Conservation (phyloP, 2,113 vertebrate species). For the Paradoxurus hermaphroditus region DNA sequence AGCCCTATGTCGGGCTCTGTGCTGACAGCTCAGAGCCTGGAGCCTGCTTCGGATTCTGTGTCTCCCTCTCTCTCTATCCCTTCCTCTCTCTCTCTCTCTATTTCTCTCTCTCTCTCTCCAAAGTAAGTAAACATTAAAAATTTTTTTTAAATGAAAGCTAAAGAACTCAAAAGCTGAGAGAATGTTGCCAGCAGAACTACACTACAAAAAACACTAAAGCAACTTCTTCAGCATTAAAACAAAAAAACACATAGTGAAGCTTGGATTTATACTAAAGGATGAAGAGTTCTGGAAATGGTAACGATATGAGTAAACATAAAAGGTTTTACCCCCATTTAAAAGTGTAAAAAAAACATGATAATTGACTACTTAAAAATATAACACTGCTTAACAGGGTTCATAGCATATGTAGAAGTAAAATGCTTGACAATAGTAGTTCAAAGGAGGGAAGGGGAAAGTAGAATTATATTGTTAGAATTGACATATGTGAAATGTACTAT, state of each 20-base stretch:
- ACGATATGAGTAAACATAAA: neutral
- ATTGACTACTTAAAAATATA: slow-evolving; percentile 29
- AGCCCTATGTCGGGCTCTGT: too few species aligned
- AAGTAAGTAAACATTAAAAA: too few species aligned
- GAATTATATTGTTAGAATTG: neutral
- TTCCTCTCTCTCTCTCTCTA: too few species aligned
- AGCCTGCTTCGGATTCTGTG: too few species aligned
- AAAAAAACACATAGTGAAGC: slow-evolving; percentile 25
- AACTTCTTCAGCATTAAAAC: neutral
- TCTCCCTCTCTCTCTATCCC: too few species aligned
- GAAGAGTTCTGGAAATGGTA: neutral
- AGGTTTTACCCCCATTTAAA: neutral
- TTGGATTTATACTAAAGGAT: slow-evolving; percentile 25
- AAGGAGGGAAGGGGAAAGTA: neutral
- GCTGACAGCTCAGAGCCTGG: too few species aligned
- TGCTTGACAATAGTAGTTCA: slow-evolving; percentile 2
- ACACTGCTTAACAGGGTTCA: neutral
- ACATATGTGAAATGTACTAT: neutral
- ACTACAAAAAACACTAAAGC: slow-evolving; percentile 13
- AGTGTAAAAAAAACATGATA: neutral
- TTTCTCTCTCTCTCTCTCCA: too few species aligned
- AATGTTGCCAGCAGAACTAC: slow-evolving; percentile 7
- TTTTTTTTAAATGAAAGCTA: neutral
- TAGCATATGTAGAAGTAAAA: slow-evolving; percentile 6
- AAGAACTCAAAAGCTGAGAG: slow-evolving; percentile 10